Base-by-base conservation (phyloP, 2,888 invertebrate species). In the Ochropleura leucogaster region DNA sequence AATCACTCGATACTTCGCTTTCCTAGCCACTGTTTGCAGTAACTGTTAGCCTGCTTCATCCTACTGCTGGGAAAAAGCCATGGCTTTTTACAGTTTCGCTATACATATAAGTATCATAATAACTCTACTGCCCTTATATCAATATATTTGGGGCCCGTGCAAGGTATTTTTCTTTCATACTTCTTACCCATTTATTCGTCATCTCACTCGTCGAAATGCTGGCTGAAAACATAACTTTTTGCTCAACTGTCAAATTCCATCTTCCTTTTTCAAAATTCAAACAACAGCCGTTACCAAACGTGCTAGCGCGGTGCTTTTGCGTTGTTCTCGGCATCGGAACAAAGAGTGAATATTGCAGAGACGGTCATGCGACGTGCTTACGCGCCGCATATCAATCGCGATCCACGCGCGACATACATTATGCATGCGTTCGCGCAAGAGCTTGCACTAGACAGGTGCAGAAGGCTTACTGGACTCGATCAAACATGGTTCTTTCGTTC, bases 351-450 rank as follows among this genome's bases (percentile, higher is more conserved):
- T 83, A 79, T 74, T 65, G 72, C 79, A 67, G 68, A 84, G 70
- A 64, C 53, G 55, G 66, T 68, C 77, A 77, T 72, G 74, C 65
- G 72, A 40, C 46, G 62, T 44, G 44, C 44, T n/a, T 57, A 69
- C 59, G 80, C 70, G 51, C 65, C 57, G 84, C 82, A 87, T 87
- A 80, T 82, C 84, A 87, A 86, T 78, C 70, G 75, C 64, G 44
- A 79, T 85, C 49, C 68, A 20, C 46, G 64, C 75, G 73, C 74
- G 63, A 63, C 66, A 78, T 86, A 68, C 72, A 87, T 87, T 72
- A 87, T 86, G 80, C 72, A 87, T 82, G 62, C 65, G 67, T 20
- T 59, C 40, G 77, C 72, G 62, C 68, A 14, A 55, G 57, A 71
- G 12, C 65, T 51, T 53, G 12, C 16, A 18, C 4, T 47, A 4